A percentile compares a stretch with the other conserved stretches of the same genome.
phyloP scores from a whole-genome alignment of 2,888 invertebrate genomes.

The Chesias legatella region DNA sequence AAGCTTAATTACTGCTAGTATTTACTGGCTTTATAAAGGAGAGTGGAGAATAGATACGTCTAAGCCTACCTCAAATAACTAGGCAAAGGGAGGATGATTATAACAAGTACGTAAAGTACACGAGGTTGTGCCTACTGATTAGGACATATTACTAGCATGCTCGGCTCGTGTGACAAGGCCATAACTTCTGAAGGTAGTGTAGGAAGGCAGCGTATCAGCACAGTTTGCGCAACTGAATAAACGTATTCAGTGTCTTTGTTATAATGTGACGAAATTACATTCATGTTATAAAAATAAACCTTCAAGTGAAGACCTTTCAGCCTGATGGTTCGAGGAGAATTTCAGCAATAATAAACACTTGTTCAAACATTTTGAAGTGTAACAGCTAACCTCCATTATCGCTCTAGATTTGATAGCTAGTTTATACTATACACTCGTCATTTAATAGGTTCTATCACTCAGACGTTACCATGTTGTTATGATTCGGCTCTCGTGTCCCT shows the following conservation, averaged over 20 bases:
- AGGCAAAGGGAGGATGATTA: too few relatives aligned
- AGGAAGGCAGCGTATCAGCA: conserved; percentile 4
- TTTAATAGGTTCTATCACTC: conserved; percentile 55
- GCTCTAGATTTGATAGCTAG: conserved; percentile 13
- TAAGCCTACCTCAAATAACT: too few relatives aligned
- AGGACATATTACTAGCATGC: too few relatives aligned
- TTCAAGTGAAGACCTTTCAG: conserved; percentile 36
- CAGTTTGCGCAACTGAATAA: conserved; percentile 56
- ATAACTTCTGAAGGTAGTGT: conserved; percentile 3
- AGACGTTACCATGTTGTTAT: conserved; percentile 60
- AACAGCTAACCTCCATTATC: conserved; percentile 33
- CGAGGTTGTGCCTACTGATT: too few relatives aligned
- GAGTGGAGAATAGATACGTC: too few relatives aligned
- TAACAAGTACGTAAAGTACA: too few relatives aligned
- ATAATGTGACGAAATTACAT: conserved; percentile 42
- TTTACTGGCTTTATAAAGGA: too few relatives aligned
- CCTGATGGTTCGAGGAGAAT: conserved; percentile 42
- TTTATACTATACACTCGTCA: conserved; percentile 55
- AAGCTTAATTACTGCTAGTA: too few relatives aligned
- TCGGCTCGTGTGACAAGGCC: too few relatives aligned
- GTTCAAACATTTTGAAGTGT: conserved; percentile 64
- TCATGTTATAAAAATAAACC: conserved; percentile 25
- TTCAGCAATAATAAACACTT: conserved; percentile 51
- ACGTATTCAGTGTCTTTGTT: conserved; percentile 59
- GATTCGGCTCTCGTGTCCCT: conserved; percentile 61